Base-by-base conservation (phyloP, 2,797 vertebrate genomes). In the Cuniculus paca region DNA sequence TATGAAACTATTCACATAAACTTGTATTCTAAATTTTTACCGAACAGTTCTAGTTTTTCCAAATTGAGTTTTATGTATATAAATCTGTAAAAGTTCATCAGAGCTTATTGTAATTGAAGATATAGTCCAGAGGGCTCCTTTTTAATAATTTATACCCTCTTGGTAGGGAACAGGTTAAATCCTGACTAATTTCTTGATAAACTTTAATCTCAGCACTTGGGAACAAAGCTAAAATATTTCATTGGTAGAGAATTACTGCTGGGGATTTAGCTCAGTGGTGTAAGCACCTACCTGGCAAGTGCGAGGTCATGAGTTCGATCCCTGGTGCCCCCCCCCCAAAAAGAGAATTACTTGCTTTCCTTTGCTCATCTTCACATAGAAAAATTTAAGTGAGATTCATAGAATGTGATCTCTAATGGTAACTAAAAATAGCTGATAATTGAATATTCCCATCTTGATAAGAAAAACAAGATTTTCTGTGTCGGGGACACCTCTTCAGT, bases 361-460 rank as follows among this genome's bases (percentile, higher is more conserved):
- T 92, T 83, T 48, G 22, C 16, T 75, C 26, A 58, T 92, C n/a
- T 87, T 93, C n/a, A 84, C 80, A 90, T 65, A 88, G 31, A 56
- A 91, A 79, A 85, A 78, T 42, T 68, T 68, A n/a, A 56, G 50
- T 93, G 39, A 54, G 5, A 80, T 58, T 74, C 68, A 7, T 89
- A 85, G 14, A 87, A 16, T 4, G 12, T 70, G 56, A 90, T n/a
- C 70, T 86, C 48, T 9, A 92, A 63, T 93, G 56, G 19, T 92
- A 50, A 63, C 36, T 94, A 31, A 88, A 54, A 83, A 19, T 54
- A 83, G 63, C 34, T 42, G 54, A 28, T 80, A 42, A 65, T 31
- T 60, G 54, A 12, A 39, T 70, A 48, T 74, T 36, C 54, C 60
- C 61, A 1, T 83, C 56, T 56, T 54, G 11, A 50, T 26, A 13